These are phyloP conservation scores for Ctena decussata DNA, from an alignment of 2,888 invertebrate species.

Conservation along the genomic window DNA sequence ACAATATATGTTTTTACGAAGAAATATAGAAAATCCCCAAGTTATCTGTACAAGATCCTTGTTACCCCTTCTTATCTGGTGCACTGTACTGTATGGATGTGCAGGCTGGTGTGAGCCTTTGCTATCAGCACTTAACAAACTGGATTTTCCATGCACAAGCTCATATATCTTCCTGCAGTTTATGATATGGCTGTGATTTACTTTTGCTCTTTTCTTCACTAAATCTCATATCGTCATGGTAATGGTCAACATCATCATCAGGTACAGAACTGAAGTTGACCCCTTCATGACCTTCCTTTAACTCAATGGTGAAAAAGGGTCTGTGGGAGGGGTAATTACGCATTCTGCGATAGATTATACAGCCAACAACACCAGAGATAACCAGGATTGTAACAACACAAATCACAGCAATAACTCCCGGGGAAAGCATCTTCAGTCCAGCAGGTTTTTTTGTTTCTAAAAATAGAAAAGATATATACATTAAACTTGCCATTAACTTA, in stretches of 20 bases:
- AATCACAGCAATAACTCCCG: conserved; percentile 72
- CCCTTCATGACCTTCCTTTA: conserved; percentile 80
- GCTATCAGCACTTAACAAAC: too few species aligned
- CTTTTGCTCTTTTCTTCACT: conserved; percentile 67
- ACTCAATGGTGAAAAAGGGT: conserved; percentile 83
- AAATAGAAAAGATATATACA: too few species aligned
- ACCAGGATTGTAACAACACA: conserved; percentile 68
- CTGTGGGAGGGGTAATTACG: conserved; percentile 62
- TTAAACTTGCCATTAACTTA: too few species aligned
- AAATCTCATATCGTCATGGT: conserved; percentile 70
- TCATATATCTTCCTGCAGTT: conserved; percentile 66
- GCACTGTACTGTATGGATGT: too few species aligned
- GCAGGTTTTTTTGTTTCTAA: neutral
- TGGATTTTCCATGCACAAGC: too few species aligned
- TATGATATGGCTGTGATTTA: conserved; percentile 55
- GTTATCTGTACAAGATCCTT: too few species aligned
- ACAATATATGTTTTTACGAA: too few species aligned
- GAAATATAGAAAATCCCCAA: too few species aligned
- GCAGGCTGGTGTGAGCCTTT: too few species aligned
- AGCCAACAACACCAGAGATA: conserved; percentile 69
- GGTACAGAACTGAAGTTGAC: conserved; percentile 81
- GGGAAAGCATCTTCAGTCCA: neutral
- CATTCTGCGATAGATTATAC: conserved; percentile 71
- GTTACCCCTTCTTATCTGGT: too few species aligned
- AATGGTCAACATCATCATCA: conserved; percentile 71